Conservation (phyloP, 2,797 vertebrate species). For the Myotis daubentonii region DNA sequence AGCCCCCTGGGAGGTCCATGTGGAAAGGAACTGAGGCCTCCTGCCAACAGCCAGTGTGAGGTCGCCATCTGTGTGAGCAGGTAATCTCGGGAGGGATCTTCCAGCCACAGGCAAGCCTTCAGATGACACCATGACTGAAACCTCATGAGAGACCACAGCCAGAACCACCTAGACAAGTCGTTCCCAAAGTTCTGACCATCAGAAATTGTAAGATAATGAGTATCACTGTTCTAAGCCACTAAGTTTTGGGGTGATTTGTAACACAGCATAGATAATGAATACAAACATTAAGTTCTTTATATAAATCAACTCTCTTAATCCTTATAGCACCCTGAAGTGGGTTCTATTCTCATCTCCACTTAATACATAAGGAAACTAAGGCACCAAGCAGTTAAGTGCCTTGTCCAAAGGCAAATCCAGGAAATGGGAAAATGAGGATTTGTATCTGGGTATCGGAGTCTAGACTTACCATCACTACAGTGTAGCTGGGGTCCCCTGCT, state of each 20-base stretch:
- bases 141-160: not conserved
- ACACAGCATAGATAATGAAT: not conserved
- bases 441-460: not conserved
- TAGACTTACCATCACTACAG: not conserved
- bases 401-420: not conserved
- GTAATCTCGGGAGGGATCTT: not conserved
- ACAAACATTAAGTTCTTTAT: not conserved
- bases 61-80: not conserved
- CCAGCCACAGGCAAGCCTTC: not conserved
- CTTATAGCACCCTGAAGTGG: not conserved
- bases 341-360: not conserved
- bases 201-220: not conserved
- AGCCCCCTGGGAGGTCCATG: not conserved
- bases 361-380: not conserved
- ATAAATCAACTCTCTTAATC: not conserved
- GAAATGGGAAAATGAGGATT: not conserved
- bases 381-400: not conserved
- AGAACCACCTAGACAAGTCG: not conserved
- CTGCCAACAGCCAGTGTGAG: not conserved
- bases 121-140: not conserved
- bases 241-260: not conserved
- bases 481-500: not conserved
- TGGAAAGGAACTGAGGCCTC: not conserved
- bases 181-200: not conserved
- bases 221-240: not conserved